Evolutionary conservation across 2,797 vertebrate genomes (phyloP).

Genomic region (Paguma larvata): DNA sequence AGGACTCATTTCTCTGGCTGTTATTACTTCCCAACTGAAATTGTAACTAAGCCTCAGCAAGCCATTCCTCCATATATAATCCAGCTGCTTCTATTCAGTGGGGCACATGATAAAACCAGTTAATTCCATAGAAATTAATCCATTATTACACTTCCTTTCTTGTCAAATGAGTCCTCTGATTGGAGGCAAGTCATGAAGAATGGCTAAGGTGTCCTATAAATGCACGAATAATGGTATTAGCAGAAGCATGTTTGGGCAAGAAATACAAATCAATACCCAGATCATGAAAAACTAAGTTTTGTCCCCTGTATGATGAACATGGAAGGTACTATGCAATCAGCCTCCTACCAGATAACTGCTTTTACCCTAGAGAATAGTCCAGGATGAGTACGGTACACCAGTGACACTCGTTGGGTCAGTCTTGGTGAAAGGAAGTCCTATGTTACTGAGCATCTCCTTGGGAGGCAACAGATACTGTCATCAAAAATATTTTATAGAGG

Average conservation of each 20-base stretch:
- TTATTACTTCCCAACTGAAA: neutral
- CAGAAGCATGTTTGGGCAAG: neutral
- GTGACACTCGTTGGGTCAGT: neutral
- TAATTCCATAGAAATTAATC: neutral
- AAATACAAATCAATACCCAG: neutral
- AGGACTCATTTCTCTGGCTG: neutral
- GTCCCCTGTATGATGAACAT: neutral
- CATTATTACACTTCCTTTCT: neutral
- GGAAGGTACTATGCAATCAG: neutral
- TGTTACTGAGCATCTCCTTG: neutral
- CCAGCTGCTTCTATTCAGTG: neutral
- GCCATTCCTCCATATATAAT: neutral
- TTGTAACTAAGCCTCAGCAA: neutral
- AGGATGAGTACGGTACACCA: neutral
- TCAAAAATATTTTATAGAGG: neutral
- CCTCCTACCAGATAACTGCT: neutral
- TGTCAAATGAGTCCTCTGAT: neutral
- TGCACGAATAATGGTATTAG: neutral
- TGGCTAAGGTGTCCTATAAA: neutral
- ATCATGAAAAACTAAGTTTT: neutral
- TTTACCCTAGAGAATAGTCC: neutral
- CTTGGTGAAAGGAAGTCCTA: neutral
- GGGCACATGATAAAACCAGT: neutral
- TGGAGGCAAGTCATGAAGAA: neutral
- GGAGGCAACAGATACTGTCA: neutral